Evolutionary conservation across 2,113 vertebrate species (phyloP), one percentile per base, ranked within the genome.

Genomic region (Ancistrus triradiatus): DNA sequence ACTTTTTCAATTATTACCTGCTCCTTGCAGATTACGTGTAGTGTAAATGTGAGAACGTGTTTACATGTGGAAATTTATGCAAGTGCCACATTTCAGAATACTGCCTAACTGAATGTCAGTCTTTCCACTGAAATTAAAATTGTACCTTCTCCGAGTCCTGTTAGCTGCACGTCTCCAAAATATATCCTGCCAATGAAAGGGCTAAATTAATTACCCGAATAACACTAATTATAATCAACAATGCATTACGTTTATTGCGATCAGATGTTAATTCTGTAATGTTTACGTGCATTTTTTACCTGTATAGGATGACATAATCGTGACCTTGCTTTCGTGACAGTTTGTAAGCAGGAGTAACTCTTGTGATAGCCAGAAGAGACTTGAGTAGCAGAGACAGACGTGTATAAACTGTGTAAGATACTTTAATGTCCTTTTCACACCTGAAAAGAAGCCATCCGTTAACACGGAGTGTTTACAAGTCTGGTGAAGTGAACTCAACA

Each of bases 351-450:
- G 96, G 96, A 11, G 96, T 99, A 65, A 99, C 96, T 79, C 96
- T 92, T 31, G 96, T 97, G 79, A 99, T 93, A 43, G 95, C 93
- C 79, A 99, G 89, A 67, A 99, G 90, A 74, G 95, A 98, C 78
- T 99, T 99, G 61, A 99, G 90, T 37, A 99, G 87, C 46, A 99
- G 80, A 15, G 96, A 99, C 70, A 99, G 89, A 28, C 96, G 90
- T 68, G 98, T 98, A 84, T 99, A 99, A n/a, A 99, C 96, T 0
- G 95, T 95, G 73, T 99, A 98, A 0, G 96, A 99, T 81, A 99
- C 94, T 78, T 99, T 99, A 69, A 97, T 95, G 80, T 99, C 96
- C 78, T 95, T 97, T 81, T 99, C 96, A 74, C 95, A 98, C 82
- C 96, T 99, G 59, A 19, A 74, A 65, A 7, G n/a, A 40, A 25